Evolutionary conservation across 2,113 vertebrate species (phyloP).

Genomic region (Anthoscopus minutus): DNA sequence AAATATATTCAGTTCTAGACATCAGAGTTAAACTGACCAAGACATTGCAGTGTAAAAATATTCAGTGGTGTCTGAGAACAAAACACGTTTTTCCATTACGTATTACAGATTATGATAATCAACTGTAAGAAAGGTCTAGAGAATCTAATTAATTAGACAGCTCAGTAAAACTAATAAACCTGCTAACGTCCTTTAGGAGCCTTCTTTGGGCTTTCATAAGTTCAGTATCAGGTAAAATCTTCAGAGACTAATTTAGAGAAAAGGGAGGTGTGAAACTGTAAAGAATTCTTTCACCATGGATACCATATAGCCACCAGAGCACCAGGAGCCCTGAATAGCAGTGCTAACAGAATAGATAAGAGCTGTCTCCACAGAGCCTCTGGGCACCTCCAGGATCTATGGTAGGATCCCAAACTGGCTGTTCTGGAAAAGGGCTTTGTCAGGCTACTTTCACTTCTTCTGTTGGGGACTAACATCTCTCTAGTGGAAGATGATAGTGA

Average conservation of each 20-base stretch:
- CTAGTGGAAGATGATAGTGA: background rate
- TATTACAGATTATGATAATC: background rate
- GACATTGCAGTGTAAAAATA: background rate
- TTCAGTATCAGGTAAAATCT: background rate
- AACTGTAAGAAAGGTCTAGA: background rate
- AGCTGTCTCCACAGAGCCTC: background rate
- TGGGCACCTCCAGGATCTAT: background rate
- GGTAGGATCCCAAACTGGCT: background rate
- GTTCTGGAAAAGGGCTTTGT: background rate
- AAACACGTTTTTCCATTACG: background rate
- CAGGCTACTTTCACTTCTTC: background rate
- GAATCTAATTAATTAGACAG: background rate
- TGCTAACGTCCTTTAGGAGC: background rate
- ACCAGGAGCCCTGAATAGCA: background rate
- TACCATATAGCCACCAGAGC: background rate
- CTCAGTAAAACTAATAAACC: background rate
- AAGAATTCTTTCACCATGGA: background rate
- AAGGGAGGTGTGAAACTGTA: background rate
- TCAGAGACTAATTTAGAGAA: background rate
- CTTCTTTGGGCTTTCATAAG: background rate
- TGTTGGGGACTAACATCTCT: background rate
- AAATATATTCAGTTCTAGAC: background rate
- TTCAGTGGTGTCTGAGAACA: background rate
- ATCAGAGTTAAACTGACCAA: background rate
- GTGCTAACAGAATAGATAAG: background rate